Conservation (phyloP, 2,888 invertebrate genomes). For the Imbricaverruca yamaguchii region DNA sequence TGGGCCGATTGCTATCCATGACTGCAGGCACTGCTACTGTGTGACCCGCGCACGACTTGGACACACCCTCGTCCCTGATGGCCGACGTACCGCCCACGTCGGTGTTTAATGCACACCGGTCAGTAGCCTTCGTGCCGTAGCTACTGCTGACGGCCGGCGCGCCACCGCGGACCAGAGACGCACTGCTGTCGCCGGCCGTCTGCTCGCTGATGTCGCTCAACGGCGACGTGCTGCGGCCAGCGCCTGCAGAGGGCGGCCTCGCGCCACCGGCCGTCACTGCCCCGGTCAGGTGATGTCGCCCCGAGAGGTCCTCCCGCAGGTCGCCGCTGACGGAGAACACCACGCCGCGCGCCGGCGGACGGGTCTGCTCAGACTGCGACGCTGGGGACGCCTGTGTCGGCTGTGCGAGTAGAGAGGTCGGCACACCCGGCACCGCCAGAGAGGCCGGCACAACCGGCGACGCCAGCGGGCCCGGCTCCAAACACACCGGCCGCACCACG, state of each 20-base stretch:
- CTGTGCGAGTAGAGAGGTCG: not conserved
- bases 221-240: too few relatives aligned
- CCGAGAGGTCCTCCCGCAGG: not conserved
- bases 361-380: not conserved
- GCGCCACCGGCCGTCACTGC: not conserved
- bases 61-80: not conserved
- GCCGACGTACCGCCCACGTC: not conserved
- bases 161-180: not conserved
- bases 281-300: not conserved
- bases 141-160: not conserved
- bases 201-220: too few relatives aligned
- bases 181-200: not conserved
- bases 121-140: not conserved
- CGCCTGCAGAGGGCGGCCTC: not conserved
- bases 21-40: not conserved
- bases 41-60: not conserved
- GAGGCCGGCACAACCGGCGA: not conserved
- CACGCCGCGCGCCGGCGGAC: not conserved
- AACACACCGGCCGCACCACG: not conserved
- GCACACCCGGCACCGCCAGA: not conserved
- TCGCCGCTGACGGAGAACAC: not conserved
- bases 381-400: not conserved
- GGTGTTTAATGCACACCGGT: not conserved
- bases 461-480: not conserved
- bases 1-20: not conserved